Percentiles rank a stretch among this genome's conserved stretches.
Evolutionary conservation across 2,888 invertebrate genomes (phyloP).

Genomic region (Ethmia dodecea): DNA sequence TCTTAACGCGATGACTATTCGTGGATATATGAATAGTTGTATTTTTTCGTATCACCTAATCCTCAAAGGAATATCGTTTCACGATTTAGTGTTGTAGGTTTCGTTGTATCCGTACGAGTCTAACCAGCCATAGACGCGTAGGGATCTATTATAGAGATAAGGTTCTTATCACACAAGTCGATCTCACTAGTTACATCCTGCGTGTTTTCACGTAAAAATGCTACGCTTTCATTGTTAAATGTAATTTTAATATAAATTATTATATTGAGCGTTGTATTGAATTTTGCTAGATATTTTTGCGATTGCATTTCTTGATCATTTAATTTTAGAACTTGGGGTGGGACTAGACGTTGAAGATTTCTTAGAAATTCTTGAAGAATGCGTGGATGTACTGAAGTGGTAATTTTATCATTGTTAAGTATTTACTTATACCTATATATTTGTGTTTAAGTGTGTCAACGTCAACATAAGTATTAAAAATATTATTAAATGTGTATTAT

Average conservation of each 20-base stretch:
- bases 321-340: constrained; percentile 36
- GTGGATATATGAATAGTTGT: constrained; percentile 21
- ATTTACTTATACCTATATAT: constrained; percentile 43
- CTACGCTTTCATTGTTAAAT: constrained; percentile 68
- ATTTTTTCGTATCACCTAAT: constrained; percentile 34
- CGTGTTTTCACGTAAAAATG: constrained; percentile 29
- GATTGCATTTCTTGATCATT: constrained; percentile 42
- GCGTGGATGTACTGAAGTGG: constrained; percentile 39
- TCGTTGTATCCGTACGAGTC: constrained; percentile 53
- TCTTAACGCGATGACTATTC: constrained; percentile 4
- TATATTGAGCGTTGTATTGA: constrained; percentile 51
- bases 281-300: constrained; percentile 54
- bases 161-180: constrained; percentile 29
- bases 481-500: constrained; percentile 30
- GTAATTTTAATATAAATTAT: constrained; percentile 53
- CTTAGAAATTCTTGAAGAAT: constrained; percentile 31
- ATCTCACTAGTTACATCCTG: constrained; percentile 37
- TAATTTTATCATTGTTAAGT: constrained; percentile 65
- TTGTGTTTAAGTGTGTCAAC: constrained; percentile 49
- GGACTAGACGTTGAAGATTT: constrained; percentile 36
- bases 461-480: constrained; percentile 46
- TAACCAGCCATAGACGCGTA: constrained; percentile 71
- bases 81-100: constrained; percentile 17
- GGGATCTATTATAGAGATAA: constrained; percentile 37
- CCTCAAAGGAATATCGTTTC: constrained; percentile 20